Conservation (phyloP, 2,797 vertebrate genomes). For the Tympanoctomys barrerae region DNA sequence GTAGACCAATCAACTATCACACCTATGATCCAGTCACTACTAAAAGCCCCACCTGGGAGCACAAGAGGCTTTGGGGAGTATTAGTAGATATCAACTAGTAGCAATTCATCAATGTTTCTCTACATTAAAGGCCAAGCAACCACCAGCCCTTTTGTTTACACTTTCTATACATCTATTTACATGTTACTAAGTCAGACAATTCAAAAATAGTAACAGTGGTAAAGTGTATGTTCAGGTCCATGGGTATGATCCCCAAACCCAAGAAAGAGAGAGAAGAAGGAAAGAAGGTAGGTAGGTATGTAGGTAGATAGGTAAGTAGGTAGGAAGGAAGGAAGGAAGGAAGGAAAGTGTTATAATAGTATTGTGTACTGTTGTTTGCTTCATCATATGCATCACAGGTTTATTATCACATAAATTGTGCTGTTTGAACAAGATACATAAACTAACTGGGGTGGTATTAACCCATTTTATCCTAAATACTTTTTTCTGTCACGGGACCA, state of each 20-base stretch:
- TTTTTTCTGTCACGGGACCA: not conserved
- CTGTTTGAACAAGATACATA: not conserved
- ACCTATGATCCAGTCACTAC: not conserved
- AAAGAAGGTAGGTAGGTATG: too few species aligned
- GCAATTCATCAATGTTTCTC: not conserved
- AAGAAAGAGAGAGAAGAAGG: not conserved
- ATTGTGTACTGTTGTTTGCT: slow-evolving; percentile 7
- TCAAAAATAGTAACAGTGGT: not conserved
- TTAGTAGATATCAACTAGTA: not conserved
- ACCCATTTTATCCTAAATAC: not conserved
- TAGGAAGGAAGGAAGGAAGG: not conserved
- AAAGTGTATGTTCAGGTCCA: not conserved
- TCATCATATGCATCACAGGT: not conserved
- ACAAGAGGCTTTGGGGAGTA: not conserved
- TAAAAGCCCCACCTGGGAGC: not conserved
- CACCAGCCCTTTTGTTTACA: not conserved
- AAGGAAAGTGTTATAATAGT: not conserved
- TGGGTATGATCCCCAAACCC: not conserved
- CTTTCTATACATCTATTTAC: not conserved
- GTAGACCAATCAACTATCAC: not conserved
- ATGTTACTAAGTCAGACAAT: not conserved
- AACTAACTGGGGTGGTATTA: not conserved
- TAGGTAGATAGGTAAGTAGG: not conserved
- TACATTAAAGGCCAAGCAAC: slow-evolving; percentile 26
- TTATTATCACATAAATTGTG: slow-evolving; percentile 29